Percentiles rank a stretch among this genome's conserved stretches.
Evolutionary conservation across 2,888 invertebrate genomes (phyloP).

Genomic region (Ethmia dodecea): DNA sequence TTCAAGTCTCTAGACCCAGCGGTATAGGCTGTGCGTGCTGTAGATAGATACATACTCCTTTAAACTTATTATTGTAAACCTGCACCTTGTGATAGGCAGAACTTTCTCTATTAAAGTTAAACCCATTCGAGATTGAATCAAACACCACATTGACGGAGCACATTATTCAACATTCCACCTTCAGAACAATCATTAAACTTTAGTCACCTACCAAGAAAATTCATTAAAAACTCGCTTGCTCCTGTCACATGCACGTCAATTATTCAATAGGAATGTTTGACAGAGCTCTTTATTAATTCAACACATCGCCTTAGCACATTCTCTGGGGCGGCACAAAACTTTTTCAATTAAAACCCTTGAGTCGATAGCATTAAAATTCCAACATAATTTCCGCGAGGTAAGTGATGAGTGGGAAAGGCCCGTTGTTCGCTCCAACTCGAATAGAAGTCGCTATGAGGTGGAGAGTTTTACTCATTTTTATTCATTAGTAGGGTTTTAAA

Average conservation of each 20-base stretch:
- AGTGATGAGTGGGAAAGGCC: constrained; percentile 27
- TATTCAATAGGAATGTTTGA: constrained; percentile 54
- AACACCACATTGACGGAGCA: too few species aligned
- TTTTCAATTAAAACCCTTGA: constrained; percentile 66
- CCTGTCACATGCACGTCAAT: constrained; percentile 38
- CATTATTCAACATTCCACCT: too few species aligned
- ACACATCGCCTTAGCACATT: constrained; percentile 50
- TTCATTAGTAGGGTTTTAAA: too few species aligned
- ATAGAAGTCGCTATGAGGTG: constrained; percentile 3
- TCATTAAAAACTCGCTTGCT: constrained; percentile 37
- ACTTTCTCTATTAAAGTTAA: too few species aligned
- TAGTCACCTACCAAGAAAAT: constrained; percentile 26
- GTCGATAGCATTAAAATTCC: constrained; percentile 64
- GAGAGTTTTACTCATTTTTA: too few species aligned
- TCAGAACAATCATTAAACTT: constrained; percentile 4
- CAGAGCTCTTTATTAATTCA: constrained; percentile 57
- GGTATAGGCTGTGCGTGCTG: too few species aligned
- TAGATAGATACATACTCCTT: too few species aligned
- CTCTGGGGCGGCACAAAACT: constrained; percentile 43
- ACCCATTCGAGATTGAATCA: too few species aligned
- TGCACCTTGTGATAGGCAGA: too few species aligned
- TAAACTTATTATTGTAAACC: too few species aligned
- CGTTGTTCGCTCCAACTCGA: not conserved
- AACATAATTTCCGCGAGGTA: constrained; percentile 42
- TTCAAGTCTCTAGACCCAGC: too few species aligned